A percentile compares a stretch with the other conserved stretches of the same genome.
Evolutionary conservation across 2,888 invertebrate genomes (phyloP).

Genomic region (Dryococelus australis): DNA sequence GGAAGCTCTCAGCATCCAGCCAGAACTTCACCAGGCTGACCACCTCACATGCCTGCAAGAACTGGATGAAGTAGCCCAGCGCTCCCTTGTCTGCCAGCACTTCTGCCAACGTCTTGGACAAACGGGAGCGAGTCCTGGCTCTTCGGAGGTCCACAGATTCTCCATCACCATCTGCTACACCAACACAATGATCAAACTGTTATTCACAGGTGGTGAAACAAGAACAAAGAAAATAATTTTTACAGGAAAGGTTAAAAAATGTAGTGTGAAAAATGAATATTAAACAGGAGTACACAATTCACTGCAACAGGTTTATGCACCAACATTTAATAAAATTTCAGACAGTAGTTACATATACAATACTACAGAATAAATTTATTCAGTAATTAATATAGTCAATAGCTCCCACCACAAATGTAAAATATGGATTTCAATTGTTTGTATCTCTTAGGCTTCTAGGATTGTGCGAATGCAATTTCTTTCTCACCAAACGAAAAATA

Average conservation of each 20-base stretch:
- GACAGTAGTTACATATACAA: too few relatives aligned
- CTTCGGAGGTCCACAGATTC: background rate
- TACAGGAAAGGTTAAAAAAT: background rate
- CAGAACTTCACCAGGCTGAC: constrained; percentile 75
- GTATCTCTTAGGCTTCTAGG: too few relatives aligned
- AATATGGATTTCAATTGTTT: too few relatives aligned
- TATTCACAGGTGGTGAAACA: background rate
- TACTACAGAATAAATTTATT: too few relatives aligned
- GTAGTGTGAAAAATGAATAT: too few relatives aligned
- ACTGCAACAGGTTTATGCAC: background rate
- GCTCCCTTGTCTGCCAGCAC: constrained; percentile 81
- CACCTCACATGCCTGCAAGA: constrained; percentile 78
- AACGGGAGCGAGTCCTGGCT: constrained; percentile 60
- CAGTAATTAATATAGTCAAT: too few relatives aligned
- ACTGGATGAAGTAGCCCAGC: constrained; percentile 84
- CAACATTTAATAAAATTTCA: background rate
- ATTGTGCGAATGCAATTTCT: too few relatives aligned
- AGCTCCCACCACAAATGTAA: too few relatives aligned
- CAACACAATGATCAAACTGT: background rate
- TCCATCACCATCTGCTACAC: background rate
- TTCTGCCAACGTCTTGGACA: constrained; percentile 78
- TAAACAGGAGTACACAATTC: too few relatives aligned
- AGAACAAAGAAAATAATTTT: background rate
- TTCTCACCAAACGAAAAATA: too few relatives aligned
- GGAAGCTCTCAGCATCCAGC: constrained; percentile 57